Conservation (phyloP, 2,113 vertebrate species). For the Caretta caretta region DNA sequence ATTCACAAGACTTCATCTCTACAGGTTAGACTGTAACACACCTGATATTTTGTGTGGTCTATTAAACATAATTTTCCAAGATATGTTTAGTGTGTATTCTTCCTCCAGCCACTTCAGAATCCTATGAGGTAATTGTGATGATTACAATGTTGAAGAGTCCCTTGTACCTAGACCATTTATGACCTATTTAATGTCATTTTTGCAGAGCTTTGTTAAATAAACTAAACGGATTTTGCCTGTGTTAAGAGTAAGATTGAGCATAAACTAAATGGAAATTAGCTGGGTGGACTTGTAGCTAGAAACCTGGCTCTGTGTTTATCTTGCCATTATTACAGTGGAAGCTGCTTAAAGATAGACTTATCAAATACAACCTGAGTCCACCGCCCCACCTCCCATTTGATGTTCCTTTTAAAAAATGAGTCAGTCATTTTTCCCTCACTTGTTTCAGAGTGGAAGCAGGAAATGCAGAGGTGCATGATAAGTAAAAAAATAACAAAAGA, state of each 20-base stretch:
- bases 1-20: neutral
- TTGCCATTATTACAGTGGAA: neutral
- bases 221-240: neutral
- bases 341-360: neutral
- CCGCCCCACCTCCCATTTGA: neutral
- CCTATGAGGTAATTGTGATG: neutral
- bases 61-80: neutral
- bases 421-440: neutral
- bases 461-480: neutral
- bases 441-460: neutral
- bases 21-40: neutral
- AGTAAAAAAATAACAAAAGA: neutral
- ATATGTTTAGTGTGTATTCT: constrained; percentile 3
- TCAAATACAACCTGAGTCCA: neutral
- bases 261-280: neutral
- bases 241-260: neutral
- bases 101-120: constrained; percentile 12
- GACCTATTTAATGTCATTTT: neutral
- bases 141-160: neutral
- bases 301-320: neutral
- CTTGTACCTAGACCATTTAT: accelerated
- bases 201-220: neutral
- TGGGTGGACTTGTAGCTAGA: neutral
- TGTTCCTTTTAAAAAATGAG: neutral
- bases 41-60: neutral